These are phyloP conservation scores for Dicrurus megarhynchus DNA, from an alignment of 2,113 vertebrate species.

Conservation along the genomic window DNA sequence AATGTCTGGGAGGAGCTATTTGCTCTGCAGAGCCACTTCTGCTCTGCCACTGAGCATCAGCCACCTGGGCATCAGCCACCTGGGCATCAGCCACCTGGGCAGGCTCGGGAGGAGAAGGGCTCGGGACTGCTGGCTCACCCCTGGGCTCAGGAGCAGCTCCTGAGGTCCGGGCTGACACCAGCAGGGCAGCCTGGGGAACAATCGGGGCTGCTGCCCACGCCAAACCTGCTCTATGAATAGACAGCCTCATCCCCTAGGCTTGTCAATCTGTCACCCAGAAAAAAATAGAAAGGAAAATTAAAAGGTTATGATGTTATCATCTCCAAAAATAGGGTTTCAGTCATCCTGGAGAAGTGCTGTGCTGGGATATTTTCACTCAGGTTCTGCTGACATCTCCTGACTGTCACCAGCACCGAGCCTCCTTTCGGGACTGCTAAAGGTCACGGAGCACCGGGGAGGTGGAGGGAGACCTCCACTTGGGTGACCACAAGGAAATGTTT, in stretches of 20 bases:
- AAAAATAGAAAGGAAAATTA: conserved; percentile 28
- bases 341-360: neutral
- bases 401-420: neutral
- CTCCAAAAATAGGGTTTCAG: conserved; percentile 38
- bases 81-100: neutral
- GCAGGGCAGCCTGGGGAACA: neutral
- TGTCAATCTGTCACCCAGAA: conserved; percentile 3
- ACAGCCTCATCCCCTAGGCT: neutral
- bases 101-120: neutral
- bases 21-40: neutral
- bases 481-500: neutral
- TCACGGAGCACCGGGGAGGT: neutral
- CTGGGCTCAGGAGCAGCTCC: neutral
- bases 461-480: neutral
- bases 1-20: neutral
- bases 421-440: neutral
- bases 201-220: neutral
- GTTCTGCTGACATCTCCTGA: neutral
- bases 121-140: neutral
- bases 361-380: neutral
- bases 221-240: neutral
- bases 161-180: neutral
- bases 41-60: neutral
- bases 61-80: neutral
- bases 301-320: conserved; percentile 45